Conservation (phyloP, 35 echinoderm and acorn worm species). For the Apostichopus californicus region DNA sequence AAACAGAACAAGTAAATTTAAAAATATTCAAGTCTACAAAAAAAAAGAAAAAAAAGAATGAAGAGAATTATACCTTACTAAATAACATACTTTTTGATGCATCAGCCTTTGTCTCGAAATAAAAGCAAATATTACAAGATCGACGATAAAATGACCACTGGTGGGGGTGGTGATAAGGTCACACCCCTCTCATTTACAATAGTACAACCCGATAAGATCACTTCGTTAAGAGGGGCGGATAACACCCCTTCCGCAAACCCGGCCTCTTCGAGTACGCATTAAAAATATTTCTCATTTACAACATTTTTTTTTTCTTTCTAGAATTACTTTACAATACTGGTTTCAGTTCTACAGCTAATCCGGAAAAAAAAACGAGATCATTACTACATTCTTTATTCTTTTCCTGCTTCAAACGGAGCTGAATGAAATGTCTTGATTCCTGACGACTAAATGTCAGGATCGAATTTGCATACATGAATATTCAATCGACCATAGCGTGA, state of each 20-base stretch:
- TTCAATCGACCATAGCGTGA: neutral
- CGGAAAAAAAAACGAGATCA: neutral
- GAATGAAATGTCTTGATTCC: too few relatives aligned
- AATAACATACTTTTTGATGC: neutral
- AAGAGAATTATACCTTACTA: neutral
- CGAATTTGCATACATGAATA: conserved; percentile 42
- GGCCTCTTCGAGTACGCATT: conserved; percentile 10
- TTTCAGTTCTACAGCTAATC: conserved; percentile 14
- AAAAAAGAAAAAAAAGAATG: neutral
- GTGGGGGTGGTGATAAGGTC: neutral
- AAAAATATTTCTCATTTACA: conserved; percentile 12
- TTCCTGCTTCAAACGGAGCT: neutral
- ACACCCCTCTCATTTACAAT: conserved; percentile 15
- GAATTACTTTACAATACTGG: conserved; percentile 20
- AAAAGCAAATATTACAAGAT: conserved; percentile 37
- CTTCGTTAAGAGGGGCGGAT: neutral
- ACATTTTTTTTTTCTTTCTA: neutral
- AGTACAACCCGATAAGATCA: conserved; percentile 3
- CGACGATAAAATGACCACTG: conserved; percentile 15
- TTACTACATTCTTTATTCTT: neutral
- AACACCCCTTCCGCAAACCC: neutral
- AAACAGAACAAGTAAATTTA: neutral
- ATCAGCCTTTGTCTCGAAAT: conserved; percentile 34
- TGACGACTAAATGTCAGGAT: neutral
- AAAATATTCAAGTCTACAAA: neutral